Percentiles rank a stretch among this genome's conserved stretches.
These are phyloP conservation scores for Perca fluviatilis DNA, from an alignment of 2,113 vertebrate species.

Conservation along the genomic window DNA sequence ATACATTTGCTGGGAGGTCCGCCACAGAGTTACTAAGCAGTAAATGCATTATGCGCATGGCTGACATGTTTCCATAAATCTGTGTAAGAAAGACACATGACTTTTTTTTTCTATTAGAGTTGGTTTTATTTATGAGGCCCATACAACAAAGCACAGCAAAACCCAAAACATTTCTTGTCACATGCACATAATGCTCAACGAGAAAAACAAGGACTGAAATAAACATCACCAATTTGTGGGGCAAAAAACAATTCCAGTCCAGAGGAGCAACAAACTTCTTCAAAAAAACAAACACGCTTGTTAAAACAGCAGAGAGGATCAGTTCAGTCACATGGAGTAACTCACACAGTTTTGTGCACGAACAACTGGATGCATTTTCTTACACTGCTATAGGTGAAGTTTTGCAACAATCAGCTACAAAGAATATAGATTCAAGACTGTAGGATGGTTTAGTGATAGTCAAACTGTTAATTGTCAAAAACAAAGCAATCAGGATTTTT, in stretches of 20 bases:
- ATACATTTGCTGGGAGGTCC: conserved; percentile 3
- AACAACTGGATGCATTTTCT: conserved; percentile 34
- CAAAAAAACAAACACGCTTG: not conserved
- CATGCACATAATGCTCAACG: conserved; percentile 24
- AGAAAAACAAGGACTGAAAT: not conserved
- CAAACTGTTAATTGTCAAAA: conserved; percentile 14
- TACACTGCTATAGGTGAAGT: conserved; percentile 4
- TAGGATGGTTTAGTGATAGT: not conserved
- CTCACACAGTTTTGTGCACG: conserved; percentile 23
- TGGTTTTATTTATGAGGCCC: conserved; percentile 55
- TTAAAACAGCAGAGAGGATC: conserved; percentile 5
- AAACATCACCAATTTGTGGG: not conserved
- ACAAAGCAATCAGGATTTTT: conserved; percentile 24
- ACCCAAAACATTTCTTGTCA: conserved; percentile 9
- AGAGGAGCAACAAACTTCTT: not conserved
- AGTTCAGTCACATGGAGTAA: conserved; percentile 12
- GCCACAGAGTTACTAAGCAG: not conserved
- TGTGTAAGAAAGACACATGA: conserved; percentile 11
- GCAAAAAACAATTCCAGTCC: conserved; percentile 12
- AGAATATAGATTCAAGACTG: not conserved
- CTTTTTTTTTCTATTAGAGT: not conserved
- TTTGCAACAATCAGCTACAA: conserved; percentile 18
- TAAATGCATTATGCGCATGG: not conserved
- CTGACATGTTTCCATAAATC: not conserved
- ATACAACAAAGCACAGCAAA: conserved; percentile 52